Conservation (phyloP, 2,797 vertebrate genomes). For the Leptatherina wallacei region DNA sequence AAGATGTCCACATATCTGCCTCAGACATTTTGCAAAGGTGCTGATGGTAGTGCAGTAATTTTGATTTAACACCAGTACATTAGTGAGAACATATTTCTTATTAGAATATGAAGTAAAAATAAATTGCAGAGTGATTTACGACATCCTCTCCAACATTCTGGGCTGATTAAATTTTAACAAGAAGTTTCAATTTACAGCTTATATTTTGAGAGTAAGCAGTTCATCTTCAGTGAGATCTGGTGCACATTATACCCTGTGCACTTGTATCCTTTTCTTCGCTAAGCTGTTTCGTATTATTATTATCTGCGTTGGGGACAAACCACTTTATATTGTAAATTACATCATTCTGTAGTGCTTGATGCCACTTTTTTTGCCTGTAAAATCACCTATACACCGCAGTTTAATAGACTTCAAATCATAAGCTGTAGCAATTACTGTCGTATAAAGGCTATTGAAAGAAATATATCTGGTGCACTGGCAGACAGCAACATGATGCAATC, state of each 20-base stretch:
- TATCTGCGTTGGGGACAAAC: slow-evolving; percentile 6
- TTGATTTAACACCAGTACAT: slow-evolving; percentile 9
- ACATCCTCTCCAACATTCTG: slow-evolving; percentile 12
- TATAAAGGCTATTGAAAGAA: not conserved
- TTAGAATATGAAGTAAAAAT: slow-evolving; percentile 23
- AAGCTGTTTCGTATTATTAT: slow-evolving; percentile 15
- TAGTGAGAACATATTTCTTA: slow-evolving; percentile 8
- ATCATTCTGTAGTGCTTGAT: not conserved
- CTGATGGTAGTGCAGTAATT: not conserved
- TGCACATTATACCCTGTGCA: slow-evolving; percentile 23
- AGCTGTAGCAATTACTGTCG: not conserved
- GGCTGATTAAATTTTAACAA: slow-evolving; percentile 40
- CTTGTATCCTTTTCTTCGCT: not conserved
- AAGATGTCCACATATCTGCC: not conserved
- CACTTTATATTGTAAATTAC: not conserved
- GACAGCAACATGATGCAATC: slow-evolving; percentile 11
- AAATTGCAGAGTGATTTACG: slow-evolving; percentile 18
- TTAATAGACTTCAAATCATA: slow-evolving; percentile 17
- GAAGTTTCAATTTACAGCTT: slow-evolving; percentile 56
- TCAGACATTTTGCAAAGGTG: not conserved
- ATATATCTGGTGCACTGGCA: not conserved
- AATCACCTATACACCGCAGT: slow-evolving; percentile 2
- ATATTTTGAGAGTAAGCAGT: slow-evolving; percentile 30
- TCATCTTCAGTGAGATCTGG: slow-evolving; percentile 44
- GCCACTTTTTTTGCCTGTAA: not conserved